Base-by-base conservation (phyloP, 2,113 vertebrate genomes). In the Falco punctatus region DNA sequence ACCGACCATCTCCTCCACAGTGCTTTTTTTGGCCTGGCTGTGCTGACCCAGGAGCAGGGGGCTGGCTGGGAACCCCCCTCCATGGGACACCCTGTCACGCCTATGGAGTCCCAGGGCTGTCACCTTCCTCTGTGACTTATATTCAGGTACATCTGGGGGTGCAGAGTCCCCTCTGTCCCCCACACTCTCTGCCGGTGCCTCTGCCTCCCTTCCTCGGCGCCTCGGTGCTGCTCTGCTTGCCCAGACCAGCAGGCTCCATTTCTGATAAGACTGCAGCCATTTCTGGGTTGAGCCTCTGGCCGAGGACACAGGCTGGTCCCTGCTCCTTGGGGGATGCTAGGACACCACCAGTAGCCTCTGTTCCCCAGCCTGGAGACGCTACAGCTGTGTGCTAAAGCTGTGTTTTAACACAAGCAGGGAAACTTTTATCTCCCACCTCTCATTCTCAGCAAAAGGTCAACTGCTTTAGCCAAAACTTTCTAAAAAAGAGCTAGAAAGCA, bases 111-210 rank as follows among this genome's bases (percentile, higher is more conserved):
- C 6, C 48, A 82, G 27, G 59, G 32, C 30, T 27, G 24, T 44
- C 46, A 38, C 14, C 23, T 69, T 23, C 13, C 32, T 46, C 18
- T 2, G 2, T 19, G 62, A 42, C 33, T 58, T 59, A 65, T 2
- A 20, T 5, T 65, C 1, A 8, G 67, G 28, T 26, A 51, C 19
- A 69, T 10, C 11, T 14, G 1, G 9, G 15, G 23, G 30, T 71
- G 27, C 26, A 66, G 44, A 64, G 28, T 28, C 23, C 9, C 5
- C 19, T 7, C 15, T 16, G 7, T 6, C 5, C 48, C 19, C 51
- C 30, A 12, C 1, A 3, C 30, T 6, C 3, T 62, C 23, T 71
- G n/a, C 20, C 0, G 0, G 30, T 3, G 2, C 23, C 21, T 65
- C 61, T 70, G 59, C 51, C 33, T 46, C 5, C 6, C 59, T 78